phyloP scores from a whole-genome alignment of 2,888 invertebrate genomes.

The Brachyptera risi region DNA sequence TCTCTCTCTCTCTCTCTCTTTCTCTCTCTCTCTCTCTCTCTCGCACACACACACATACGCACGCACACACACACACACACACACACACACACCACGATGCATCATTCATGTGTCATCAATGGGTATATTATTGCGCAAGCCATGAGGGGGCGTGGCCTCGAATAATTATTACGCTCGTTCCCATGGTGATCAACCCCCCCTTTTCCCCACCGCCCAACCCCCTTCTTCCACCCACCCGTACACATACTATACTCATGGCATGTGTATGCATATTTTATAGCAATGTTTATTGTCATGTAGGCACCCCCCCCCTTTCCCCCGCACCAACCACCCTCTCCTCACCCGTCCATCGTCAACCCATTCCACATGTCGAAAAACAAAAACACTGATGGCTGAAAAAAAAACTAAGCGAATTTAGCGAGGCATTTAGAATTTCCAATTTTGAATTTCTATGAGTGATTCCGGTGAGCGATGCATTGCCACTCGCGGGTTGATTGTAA shows the following conservation, averaged over 20 bases:
- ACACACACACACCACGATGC: neutral
- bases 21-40: neutral
- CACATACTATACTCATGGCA: too few relatives aligned
- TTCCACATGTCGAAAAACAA: neutral
- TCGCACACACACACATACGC: conserved; percentile 1
- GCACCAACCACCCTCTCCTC: conserved; percentile 40
- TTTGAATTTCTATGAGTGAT: neutral
- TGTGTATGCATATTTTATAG: conserved; percentile 41
- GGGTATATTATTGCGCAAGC: neutral
- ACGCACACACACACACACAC: neutral
- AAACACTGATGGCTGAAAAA: neutral
- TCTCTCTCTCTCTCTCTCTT: conserved; percentile 8
- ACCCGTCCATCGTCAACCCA: conserved; percentile 44
- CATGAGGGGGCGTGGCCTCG: neutral
- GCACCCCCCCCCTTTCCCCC: conserved; percentile 46
- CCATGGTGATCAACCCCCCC: conserved; percentile 33
- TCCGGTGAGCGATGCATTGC: neutral
- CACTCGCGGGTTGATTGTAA: too few relatives aligned
- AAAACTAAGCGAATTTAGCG: too few relatives aligned
- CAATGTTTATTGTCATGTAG: neutral
- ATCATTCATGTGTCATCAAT: neutral
- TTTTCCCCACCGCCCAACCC: conserved; percentile 34
- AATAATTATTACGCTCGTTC: neutral
- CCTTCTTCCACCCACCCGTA: conserved; percentile 37
- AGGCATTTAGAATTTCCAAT: neutral